Evolutionary conservation across 2,888 invertebrate species (phyloP), one percentile per base, ranked within the genome.

Genomic region (Charanyca ferruginea): DNA sequence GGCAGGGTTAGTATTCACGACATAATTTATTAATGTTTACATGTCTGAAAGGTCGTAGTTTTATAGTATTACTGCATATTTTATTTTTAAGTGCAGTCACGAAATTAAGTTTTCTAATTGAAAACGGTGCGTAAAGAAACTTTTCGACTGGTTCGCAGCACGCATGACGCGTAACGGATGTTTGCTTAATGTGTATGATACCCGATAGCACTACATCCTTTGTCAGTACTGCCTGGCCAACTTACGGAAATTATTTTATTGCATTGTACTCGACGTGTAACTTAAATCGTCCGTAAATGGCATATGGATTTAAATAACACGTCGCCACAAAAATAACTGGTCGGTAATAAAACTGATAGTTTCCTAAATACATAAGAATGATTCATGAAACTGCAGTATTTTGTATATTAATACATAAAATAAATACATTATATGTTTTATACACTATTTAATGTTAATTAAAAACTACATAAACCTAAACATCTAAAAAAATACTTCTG

Each of bases 1-100:
- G 98, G 98, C 91, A 97, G 98, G 95, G 98, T 99, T 91, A 96
- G 66, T 25, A 11, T 16, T 38, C 16, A 38, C 11, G 35, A 1
- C 38, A 11, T 38, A 9, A 1, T 38, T 16, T 38, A 16, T 38
- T 13, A 4, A 13, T 16, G 1, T 13, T 38, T 3, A 5, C 7
- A 3, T 18, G 4, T 42, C n/a, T n/a, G 11, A 32, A 2, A 32
- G 9, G 32, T 25, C 6, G 25, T 25, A 25, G 25, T 25, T 32
- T 2, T 11, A 11, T 8, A 32, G 11, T 32, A 11, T 9, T 32
- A 32, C 7, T 11, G 28, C 28, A 28, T 28, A 47, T 18, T 22
- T 44, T 60, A n/a, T n/a, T 16, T 32, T 6, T 42, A 42, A 18
- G 20, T 23, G 20, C 2, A 32, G 13, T n/a, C 35, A 45, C 11